These are phyloP conservation scores for Hydractinia symbiolongicarpus DNA, from an alignment of 30 jellyfish, hydroid and myxozoan species.

Conservation along the genomic window DNA sequence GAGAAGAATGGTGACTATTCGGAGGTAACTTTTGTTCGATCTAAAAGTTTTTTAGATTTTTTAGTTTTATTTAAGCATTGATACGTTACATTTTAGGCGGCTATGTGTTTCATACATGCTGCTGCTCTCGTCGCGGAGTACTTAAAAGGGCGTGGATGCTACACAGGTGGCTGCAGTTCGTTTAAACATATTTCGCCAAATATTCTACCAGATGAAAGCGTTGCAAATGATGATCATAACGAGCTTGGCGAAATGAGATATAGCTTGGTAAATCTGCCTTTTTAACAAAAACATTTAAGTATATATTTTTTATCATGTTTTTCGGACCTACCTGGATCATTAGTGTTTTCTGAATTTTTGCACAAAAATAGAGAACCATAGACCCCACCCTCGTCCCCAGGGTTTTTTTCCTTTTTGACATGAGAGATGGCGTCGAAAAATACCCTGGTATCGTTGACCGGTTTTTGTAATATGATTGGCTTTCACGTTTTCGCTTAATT, in stretches of 20 bases:
- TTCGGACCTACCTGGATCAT: background rate
- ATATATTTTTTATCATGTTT: background rate
- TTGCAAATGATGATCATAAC: constrained; percentile 76
- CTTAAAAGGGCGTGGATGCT: constrained; percentile 67
- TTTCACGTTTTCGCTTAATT: no score
- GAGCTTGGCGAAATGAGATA: constrained; percentile 80
- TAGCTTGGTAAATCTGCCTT: constrained; percentile 34
- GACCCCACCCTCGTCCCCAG: no score
- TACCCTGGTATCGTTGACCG: no score
- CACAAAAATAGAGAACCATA: no score
- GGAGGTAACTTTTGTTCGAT: constrained; percentile 51
- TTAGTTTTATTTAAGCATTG: no score
- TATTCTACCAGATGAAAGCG: constrained; percentile 93
- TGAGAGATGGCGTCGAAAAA: no score
- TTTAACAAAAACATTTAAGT: background rate
- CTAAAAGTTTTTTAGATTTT: no score
- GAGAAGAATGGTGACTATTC: constrained; percentile 87
- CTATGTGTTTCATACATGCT: constrained; percentile 96
- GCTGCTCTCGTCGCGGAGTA: constrained; percentile 97
- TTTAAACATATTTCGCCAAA: constrained; percentile 86
- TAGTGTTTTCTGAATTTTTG: background rate
- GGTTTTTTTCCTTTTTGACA: no score
- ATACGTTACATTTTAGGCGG: constrained; percentile 61
- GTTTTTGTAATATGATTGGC: no score
- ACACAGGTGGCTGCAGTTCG: constrained; percentile 74